Base-by-base conservation (phyloP, 2,888 invertebrate species). In the Andrena hattorfiana region DNA sequence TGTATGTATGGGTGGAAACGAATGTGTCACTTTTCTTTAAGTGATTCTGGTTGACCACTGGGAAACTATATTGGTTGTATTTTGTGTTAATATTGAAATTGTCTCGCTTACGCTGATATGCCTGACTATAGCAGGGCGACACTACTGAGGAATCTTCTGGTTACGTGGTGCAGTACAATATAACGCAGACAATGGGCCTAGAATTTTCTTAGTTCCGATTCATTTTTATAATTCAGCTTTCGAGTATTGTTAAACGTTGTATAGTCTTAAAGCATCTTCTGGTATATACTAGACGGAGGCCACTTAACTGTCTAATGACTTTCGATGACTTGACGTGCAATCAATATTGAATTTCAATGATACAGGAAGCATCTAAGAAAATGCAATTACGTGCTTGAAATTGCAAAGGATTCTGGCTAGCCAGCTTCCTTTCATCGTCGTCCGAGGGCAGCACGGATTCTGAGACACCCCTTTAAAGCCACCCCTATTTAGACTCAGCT, bases 401-500 rank as follows among this genome's bases (percentile, higher is more conserved):
- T 85, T 73, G 63, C 13, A 78, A 79, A 83, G 67, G 69, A 70
- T 48, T 30, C 35, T 69, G 80, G 54, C 56, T 75, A 68, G 77
- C 76, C 48, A 83, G 85, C 84, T 89, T 84, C 86, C 71, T 74
- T 74, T 68, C 49, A 60, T 32, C 69, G 78, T 86, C 90, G 91
- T 88, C 88, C 81, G 91, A 91, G 88, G 91, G 91, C 91, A 90
- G 91, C 91, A 91, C 91, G 75, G 69, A 81, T 81, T 60, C 74
- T 71, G 81, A 83, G 75, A 80, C 73, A 83, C 68, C 48, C 78
- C 67, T 60, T 80, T 85, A 77, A 73, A 70, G 26, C 30, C 71
- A 66, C 26, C 81, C 79, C 76, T 54, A 26, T 56, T 66, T 60
- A 71, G 10, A 70, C 20, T 63, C 62, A 20, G 59, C n/a, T 71